Evolutionary conservation across 2,888 invertebrate genomes (phyloP).

Genomic region (Drosophila tanythrix): DNA sequence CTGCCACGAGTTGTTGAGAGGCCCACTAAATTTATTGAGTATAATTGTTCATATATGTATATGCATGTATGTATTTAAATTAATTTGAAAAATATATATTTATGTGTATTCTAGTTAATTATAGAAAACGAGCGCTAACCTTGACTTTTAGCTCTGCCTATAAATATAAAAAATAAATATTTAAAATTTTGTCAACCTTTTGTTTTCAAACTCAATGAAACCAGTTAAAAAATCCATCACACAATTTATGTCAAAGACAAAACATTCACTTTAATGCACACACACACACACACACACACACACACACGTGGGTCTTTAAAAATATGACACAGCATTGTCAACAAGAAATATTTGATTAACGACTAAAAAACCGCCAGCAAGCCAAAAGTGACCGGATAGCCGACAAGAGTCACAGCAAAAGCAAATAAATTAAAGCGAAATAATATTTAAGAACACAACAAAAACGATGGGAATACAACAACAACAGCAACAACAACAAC

Average conservation of each 20-base stretch:
- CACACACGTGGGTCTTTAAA: slow-evolving; percentile 71
- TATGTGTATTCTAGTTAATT: background rate
- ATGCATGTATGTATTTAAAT: background rate
- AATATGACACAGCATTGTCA: slow-evolving; percentile 78
- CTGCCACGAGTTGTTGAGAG: background rate
- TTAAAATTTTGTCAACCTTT: slow-evolving; percentile 2
- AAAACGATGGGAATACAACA: slow-evolving; percentile 27
- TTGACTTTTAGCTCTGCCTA: background rate
- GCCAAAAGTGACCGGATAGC: slow-evolving; percentile 40
- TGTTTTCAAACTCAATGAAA: slow-evolving; percentile 30
- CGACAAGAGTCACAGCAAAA: slow-evolving; percentile 17
- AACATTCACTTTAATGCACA: slow-evolving; percentile 9
- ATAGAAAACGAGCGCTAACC: background rate
- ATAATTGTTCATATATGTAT: background rate
- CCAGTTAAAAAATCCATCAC: slow-evolving; percentile 58
- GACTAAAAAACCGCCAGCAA: slow-evolving; percentile 55
- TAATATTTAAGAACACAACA: slow-evolving; percentile 34
- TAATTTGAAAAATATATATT: background rate
- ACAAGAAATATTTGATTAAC: slow-evolving; percentile 79
- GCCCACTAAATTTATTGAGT: background rate
- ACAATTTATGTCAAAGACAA: slow-evolving; percentile 7
- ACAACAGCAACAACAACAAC: background rate
- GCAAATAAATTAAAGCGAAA: slow-evolving; percentile 36
- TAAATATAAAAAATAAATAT: slow-evolving; percentile 2
- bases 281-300: slow-evolving; percentile 22